phyloP scores from a whole-genome alignment of 2,797 vertebrate species.

The Macroramphosus scolopax region DNA sequence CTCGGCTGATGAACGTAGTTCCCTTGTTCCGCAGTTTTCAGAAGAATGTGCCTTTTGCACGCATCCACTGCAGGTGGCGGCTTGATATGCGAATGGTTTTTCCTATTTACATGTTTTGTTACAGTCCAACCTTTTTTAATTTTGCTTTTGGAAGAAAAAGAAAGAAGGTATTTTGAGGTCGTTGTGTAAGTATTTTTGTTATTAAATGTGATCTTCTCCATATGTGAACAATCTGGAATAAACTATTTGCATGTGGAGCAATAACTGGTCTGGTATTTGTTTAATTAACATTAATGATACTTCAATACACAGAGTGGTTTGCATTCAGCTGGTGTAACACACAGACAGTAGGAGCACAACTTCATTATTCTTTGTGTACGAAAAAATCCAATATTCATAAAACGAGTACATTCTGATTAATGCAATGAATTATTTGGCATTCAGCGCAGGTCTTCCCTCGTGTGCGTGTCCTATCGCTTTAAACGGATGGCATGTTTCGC shows the following conservation, averaged over 20 bases:
- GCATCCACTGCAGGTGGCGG: slow-evolving; percentile 18
- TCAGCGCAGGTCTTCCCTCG: slow-evolving; percentile 26
- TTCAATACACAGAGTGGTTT: neutral
- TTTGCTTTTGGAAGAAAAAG: slow-evolving; percentile 17
- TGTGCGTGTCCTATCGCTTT: slow-evolving; percentile 43
- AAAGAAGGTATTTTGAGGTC: slow-evolving; percentile 26
- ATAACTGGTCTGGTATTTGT: no score
- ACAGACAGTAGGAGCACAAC: no score
- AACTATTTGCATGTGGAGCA: slow-evolving; percentile 41
- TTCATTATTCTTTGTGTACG: no score
- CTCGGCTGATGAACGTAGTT: slow-evolving; percentile 4
- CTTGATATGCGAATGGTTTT: slow-evolving; percentile 14
- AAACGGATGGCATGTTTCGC: slow-evolving; percentile 47
- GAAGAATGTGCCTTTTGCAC: slow-evolving; percentile 15
- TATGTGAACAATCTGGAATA: slow-evolving; percentile 21
- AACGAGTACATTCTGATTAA: no score
- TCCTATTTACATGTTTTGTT: slow-evolving; percentile 15
- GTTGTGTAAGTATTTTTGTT: slow-evolving; percentile 32
- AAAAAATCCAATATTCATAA: no score
- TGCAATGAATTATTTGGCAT: slow-evolving; percentile 51
- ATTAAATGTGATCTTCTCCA: slow-evolving; percentile 32
- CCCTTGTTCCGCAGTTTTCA: slow-evolving; percentile 11
- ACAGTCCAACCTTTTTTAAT: slow-evolving; percentile 9
- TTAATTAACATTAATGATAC: slow-evolving; percentile 1
- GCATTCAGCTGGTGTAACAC: no score